phyloP scores from a whole-genome alignment of 23 tunicate genomes.

The Corella eumyota region DNA sequence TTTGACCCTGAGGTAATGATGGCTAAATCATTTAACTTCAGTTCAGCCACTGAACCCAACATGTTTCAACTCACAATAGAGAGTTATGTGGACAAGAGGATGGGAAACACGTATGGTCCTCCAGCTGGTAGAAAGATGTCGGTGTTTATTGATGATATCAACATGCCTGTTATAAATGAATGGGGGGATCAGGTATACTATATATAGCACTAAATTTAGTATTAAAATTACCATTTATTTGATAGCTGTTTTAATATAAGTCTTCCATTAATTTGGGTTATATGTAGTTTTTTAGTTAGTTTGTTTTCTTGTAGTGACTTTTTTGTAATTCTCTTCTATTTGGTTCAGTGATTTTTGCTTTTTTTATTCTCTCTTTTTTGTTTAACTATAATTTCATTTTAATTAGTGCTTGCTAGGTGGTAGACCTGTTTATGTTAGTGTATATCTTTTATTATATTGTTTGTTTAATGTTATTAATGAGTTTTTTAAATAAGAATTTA shows the following conservation, averaged over 20 bases:
- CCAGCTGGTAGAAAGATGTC: constrained; percentile 99
- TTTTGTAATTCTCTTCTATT: too few relatives aligned
- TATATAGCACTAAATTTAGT: not conserved
- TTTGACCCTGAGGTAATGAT: constrained; percentile 84
- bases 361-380: too few relatives aligned
- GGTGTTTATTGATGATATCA: constrained; percentile 94
- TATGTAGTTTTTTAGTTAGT: too few relatives aligned
- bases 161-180: constrained; percentile 99
- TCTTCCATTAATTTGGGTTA: not conserved
- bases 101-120: constrained; percentile 98
- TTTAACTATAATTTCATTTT: too few relatives aligned
- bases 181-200: constrained; percentile 91
- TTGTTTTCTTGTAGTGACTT: too few relatives aligned
- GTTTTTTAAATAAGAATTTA: too few relatives aligned
- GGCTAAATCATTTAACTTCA: constrained; percentile 95
- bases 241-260: not conserved
- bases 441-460: too few relatives aligned
- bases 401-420: too few relatives aligned
- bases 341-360: not conserved
- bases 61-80: constrained; percentile 99
- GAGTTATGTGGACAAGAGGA: constrained; percentile 95
- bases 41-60: constrained; percentile 98
- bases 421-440: not conserved
- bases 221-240: not conserved
- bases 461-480: too few relatives aligned